A percentile compares a stretch with the other conserved stretches of the same genome.
Evolutionary conservation across 1,140 invertebrate species (phyloP).

Genomic region (Drosophila teissieri): DNA sequence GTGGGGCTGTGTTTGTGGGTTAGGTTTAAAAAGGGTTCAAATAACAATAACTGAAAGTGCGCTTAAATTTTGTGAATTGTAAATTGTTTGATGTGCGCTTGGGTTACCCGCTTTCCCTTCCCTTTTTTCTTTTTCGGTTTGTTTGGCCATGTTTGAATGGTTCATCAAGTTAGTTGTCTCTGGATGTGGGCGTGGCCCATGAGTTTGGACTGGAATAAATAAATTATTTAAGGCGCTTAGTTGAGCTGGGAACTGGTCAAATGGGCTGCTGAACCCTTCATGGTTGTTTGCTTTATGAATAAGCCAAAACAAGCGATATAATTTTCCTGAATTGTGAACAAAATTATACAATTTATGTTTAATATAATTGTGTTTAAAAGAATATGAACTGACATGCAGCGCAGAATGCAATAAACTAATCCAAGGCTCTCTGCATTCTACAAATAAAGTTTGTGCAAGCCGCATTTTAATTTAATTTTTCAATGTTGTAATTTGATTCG

Average conservation of each 20-base stretch:
- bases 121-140: conserved; percentile 6
- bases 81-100: conserved; percentile 74
- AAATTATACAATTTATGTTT: no score
- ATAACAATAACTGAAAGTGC: conserved; percentile 65
- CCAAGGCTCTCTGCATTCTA: no score
- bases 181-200: conserved; percentile 23
- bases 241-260: conserved; percentile 10
- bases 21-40: conserved; percentile 66
- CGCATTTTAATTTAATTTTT: not conserved
- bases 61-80: conserved; percentile 51
- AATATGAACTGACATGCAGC: no score
- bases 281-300: not conserved
- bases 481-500: conserved; percentile 7
- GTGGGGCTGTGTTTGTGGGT: not conserved
- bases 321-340: no score
- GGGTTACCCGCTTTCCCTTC: conserved; percentile 27
- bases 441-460: no score
- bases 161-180: conserved; percentile 71
- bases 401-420: no score
- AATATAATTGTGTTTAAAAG: no score
- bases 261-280: conserved; percentile 6
- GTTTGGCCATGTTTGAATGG: conserved; percentile 49
- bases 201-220: conserved; percentile 22
- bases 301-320: no score
- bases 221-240: conserved; percentile 40